phyloP scores from a whole-genome alignment of 2,113 vertebrate genomes.

The Syngnathoides biaculeatus region DNA sequence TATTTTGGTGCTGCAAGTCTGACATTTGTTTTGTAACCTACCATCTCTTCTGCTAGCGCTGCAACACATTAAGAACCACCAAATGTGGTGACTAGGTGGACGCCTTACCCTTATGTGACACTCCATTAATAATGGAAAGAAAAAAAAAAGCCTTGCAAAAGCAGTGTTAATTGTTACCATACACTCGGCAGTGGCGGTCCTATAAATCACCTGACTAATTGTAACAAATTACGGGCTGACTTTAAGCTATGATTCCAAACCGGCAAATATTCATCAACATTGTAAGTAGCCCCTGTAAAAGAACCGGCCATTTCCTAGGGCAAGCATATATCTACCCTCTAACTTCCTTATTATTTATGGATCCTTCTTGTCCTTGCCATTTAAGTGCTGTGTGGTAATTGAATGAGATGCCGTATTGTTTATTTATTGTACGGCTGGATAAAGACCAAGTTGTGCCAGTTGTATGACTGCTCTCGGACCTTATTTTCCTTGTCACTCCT shows the following conservation, averaged over 20 bases:
- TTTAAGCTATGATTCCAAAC: slow-evolving; percentile 79
- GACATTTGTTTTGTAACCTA: not conserved
- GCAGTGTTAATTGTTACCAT: slow-evolving; percentile 75
- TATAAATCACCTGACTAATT: slow-evolving; percentile 78
- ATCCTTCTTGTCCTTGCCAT: slow-evolving; percentile 64
- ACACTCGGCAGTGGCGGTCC: slow-evolving; percentile 65
- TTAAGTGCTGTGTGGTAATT: slow-evolving; percentile 63
- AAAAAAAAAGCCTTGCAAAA: slow-evolving; percentile 65
- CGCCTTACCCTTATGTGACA: slow-evolving; percentile 59
- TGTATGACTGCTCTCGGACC: slow-evolving; percentile 43
- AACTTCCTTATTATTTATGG: slow-evolving; percentile 70
- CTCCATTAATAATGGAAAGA: slow-evolving; percentile 74
- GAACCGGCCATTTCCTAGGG: slow-evolving; percentile 63
- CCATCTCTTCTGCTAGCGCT: not conserved
- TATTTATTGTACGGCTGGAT: slow-evolving; percentile 58
- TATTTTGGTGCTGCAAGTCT: slow-evolving; percentile 1
- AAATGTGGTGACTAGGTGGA: slow-evolving; percentile 56
- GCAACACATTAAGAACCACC: slow-evolving; percentile 23
- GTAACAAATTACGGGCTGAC: slow-evolving; percentile 78
- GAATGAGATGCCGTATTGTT: slow-evolving; percentile 64
- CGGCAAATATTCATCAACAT: slow-evolving; percentile 78
- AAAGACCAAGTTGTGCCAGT: slow-evolving; percentile 37
- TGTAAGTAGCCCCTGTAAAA: slow-evolving; percentile 72
- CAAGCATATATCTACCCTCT: slow-evolving; percentile 63
- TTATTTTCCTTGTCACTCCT: slow-evolving; percentile 45